phyloP scores from a whole-genome alignment of 2,888 invertebrate genomes.

The Drosophila engyochracea region DNA sequence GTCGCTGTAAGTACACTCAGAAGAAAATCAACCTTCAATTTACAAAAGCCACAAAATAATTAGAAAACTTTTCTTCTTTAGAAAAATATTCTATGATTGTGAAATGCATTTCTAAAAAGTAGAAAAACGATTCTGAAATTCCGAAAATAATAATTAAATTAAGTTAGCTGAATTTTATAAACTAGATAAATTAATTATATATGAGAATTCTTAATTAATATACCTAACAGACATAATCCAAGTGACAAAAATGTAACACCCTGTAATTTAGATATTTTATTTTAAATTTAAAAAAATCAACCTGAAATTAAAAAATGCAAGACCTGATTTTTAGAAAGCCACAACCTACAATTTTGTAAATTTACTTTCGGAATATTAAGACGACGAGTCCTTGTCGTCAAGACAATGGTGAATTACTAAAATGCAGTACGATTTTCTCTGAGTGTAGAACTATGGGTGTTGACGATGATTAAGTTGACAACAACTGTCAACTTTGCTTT shows the following conservation, averaged over 20 bases:
- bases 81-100: too few relatives aligned
- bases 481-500: conserved; percentile 77
- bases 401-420: not conserved
- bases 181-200: too few relatives aligned
- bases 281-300: not conserved
- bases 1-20: not conserved
- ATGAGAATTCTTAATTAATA: too few relatives aligned
- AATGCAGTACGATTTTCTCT: not conserved
- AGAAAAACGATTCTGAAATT: not conserved
- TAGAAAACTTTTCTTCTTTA: not conserved
- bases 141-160: not conserved
- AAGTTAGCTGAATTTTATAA: not conserved
- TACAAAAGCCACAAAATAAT: not conserved
- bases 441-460: conserved; percentile 18
- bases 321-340: fast-evolving
- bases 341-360: not conserved
- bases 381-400: not conserved
- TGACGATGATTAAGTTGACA: conserved; percentile 81
- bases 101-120: not conserved
- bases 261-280: not conserved
- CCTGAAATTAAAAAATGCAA: not conserved
- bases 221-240: too few relatives aligned
- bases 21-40: not conserved
- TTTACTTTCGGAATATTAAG: not conserved
- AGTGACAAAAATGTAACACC: not conserved